These are phyloP conservation scores for Conistra vaccinii DNA, from an alignment of 2,888 invertebrate genomes.

Conservation along the genomic window DNA sequence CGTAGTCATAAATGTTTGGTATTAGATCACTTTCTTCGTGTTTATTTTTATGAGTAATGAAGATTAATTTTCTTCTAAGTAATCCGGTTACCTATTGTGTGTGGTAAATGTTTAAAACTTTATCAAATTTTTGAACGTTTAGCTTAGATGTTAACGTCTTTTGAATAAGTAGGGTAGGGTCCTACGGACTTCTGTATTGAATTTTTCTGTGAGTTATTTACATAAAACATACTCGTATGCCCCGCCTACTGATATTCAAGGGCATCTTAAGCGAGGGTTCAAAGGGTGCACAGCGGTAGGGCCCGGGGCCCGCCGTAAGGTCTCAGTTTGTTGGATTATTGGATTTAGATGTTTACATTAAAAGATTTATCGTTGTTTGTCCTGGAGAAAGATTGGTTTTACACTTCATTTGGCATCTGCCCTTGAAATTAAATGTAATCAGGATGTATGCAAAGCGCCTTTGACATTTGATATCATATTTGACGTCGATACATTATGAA, in stretches of 20 bases:
- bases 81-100: not conserved
- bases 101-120: not conserved
- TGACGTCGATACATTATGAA: conserved; percentile 2
- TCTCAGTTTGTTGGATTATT: conserved; percentile 61
- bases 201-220: conserved; percentile 32
- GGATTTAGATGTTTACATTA: conserved; percentile 64
- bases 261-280: conserved; percentile 56
- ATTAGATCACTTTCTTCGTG: conserved; percentile 48
- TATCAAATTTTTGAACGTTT: not conserved
- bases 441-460: conserved; percentile 9
- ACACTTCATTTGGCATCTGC: conserved; percentile 26
- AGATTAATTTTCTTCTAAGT: not conserved
- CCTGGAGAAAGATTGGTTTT: conserved; percentile 30
- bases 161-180: conserved; percentile 2
- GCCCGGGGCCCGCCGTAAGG: conserved; percentile 43
- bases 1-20: conserved; percentile 34
- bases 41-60: conserved; percentile 35
- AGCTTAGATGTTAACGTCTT: not conserved
- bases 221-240: conserved; percentile 24
- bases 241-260: conserved; percentile 55
- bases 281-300: conserved; percentile 45
- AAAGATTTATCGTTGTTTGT: conserved; percentile 51
- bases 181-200: conserved; percentile 17
- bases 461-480: conserved; percentile 13
- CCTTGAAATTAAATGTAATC: conserved; percentile 16